A percentile compares a stretch with the other conserved stretches of the same genome.
These are phyloP conservation scores for Cheirogaleus medius DNA, from an alignment of 2,113 vertebrate genomes.

Conservation along the genomic window DNA sequence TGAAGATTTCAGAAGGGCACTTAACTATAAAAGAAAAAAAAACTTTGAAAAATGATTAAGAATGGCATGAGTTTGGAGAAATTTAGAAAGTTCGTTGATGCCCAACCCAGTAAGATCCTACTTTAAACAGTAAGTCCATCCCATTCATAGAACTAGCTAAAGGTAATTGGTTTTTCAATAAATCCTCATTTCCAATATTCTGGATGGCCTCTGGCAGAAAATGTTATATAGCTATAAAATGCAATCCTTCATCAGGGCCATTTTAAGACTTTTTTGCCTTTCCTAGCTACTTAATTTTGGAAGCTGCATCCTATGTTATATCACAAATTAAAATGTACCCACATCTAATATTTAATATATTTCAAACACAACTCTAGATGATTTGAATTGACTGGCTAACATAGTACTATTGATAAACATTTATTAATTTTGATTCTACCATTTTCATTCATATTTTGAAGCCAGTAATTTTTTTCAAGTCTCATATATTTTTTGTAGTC, in stretches of 20 bases:
- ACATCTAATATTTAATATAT: not conserved
- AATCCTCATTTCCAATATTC: slow-evolving; percentile 63
- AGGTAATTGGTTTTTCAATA: slow-evolving; percentile 64
- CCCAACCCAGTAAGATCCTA: not conserved
- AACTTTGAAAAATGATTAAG: slow-evolving; percentile 17
- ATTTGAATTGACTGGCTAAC: not conserved
- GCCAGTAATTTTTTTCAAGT: slow-evolving; percentile 3
- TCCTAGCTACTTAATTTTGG: slow-evolving; percentile 55
- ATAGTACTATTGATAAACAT: not conserved
- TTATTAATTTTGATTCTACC: slow-evolving; percentile 24
- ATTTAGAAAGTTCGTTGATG: not conserved
- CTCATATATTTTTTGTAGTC: slow-evolving; percentile 19
- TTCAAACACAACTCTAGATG: slow-evolving; percentile 9
- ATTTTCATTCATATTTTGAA: slow-evolving; percentile 37
- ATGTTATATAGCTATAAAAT: slow-evolving; percentile 47
- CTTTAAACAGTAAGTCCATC: not conserved
- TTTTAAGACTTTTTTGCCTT: slow-evolving; percentile 45
- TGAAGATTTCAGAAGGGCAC: not conserved
- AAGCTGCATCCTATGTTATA: slow-evolving; percentile 38
- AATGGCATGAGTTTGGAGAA: not conserved
- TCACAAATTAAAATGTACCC: slow-evolving; percentile 49
- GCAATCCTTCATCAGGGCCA: not conserved
- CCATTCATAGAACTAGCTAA: slow-evolving; percentile 32
- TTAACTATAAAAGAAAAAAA: not conserved
- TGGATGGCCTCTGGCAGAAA: slow-evolving; percentile 42